Percentiles rank a stretch among this genome's conserved stretches.
phyloP scores from a whole-genome alignment of 2,113 vertebrate species.

The Neogale vison region DNA sequence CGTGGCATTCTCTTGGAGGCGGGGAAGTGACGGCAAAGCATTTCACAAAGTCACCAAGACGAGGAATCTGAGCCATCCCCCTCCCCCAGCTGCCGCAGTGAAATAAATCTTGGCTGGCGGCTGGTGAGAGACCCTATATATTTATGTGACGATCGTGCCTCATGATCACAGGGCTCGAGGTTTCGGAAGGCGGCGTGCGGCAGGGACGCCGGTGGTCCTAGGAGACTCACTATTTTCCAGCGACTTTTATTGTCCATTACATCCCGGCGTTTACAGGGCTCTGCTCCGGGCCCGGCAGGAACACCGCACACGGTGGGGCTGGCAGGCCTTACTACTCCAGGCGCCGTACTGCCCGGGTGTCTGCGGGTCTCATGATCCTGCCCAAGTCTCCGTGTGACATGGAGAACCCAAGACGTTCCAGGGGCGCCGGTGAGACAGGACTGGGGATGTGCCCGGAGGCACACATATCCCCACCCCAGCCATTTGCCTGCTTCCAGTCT shows the following conservation, averaged over 20 bases:
- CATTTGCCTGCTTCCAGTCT: not conserved
- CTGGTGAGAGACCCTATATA: slow-evolving; percentile 76
- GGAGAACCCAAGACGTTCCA: not conserved
- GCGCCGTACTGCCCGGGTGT: slow-evolving; percentile 70
- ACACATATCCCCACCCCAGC: not conserved
- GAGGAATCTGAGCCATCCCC: slow-evolving; percentile 22
- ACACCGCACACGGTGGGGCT: slow-evolving; percentile 78
- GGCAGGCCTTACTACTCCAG: slow-evolving; percentile 78
- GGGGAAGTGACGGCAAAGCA: slow-evolving; percentile 39
- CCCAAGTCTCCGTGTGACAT: slow-evolving; percentile 77
- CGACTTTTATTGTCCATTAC: slow-evolving; percentile 88
- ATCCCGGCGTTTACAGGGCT: slow-evolving; percentile 81
- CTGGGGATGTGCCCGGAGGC: no score
- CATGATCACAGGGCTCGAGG: slow-evolving; percentile 71
- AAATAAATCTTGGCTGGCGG: slow-evolving; percentile 81
- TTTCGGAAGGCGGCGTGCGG: slow-evolving; percentile 36
- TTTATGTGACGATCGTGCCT: slow-evolving; percentile 81
- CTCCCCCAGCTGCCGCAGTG: slow-evolving; percentile 46
- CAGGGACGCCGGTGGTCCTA: slow-evolving; percentile 75
- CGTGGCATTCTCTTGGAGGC: not conserved
- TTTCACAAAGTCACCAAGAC: slow-evolving; percentile 62
- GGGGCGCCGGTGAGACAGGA: not conserved
- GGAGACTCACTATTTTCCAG: slow-evolving; percentile 83
- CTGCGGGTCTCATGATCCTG: slow-evolving; percentile 77
- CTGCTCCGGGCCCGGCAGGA: slow-evolving; percentile 81